Conservation (phyloP, 2,113 vertebrate species). For the Clarias gariepinus region DNA sequence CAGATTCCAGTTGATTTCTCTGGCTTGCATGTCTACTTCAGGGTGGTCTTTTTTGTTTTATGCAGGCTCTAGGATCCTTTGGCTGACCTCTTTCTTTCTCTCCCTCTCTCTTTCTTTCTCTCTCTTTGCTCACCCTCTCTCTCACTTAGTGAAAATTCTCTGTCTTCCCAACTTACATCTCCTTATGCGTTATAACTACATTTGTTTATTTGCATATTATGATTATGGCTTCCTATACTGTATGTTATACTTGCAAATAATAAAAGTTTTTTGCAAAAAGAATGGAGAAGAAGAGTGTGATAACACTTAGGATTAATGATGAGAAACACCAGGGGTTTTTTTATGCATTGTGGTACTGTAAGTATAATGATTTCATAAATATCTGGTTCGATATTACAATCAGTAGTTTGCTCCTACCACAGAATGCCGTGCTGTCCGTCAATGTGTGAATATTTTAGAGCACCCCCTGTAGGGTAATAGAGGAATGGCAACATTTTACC, state of each 20-base stretch:
- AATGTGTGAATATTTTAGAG: too few relatives aligned
- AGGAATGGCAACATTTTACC: too few relatives aligned
- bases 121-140: background rate
- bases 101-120: background rate
- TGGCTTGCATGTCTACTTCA: slow-evolving; percentile 21
- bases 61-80: slow-evolving; percentile 33
- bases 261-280: background rate
- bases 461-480: too few relatives aligned
- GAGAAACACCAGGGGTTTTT: too few relatives aligned
- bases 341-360: too few relatives aligned
- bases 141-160: slow-evolving; percentile 29
- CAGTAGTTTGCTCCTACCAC: too few relatives aligned
- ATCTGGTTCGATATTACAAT: too few relatives aligned
- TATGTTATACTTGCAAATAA: background rate
- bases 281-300: background rate
- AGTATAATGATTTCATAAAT: too few relatives aligned
- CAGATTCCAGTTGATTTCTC: slow-evolving; percentile 20
- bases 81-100: slow-evolving; percentile 30
- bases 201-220: background rate
- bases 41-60: slow-evolving; percentile 43
- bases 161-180: background rate
- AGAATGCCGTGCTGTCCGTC: too few relatives aligned
- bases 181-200: background rate
- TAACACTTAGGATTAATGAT: background rate
- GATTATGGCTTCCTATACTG: background rate